These are phyloP conservation scores for Rhinella marina DNA, from an alignment of 2,797 vertebrate species.

Conservation along the genomic window DNA sequence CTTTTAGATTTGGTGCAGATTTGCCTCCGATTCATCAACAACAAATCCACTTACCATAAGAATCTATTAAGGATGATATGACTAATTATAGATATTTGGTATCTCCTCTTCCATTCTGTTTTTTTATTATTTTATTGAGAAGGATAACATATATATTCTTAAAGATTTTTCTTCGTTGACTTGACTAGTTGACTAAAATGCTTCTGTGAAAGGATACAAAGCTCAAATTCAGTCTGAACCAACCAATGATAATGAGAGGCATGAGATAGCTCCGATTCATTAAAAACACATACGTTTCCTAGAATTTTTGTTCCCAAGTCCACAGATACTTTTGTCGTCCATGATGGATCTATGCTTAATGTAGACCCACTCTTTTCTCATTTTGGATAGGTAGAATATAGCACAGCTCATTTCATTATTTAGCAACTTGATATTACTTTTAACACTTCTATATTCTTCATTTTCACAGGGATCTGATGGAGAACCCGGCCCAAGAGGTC, in stretches of 20 bases:
- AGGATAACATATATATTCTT: no score
- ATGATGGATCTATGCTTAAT: neutral
- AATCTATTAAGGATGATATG: neutral
- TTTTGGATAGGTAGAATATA: neutral
- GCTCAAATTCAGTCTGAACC: neutral
- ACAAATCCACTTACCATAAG: no score
- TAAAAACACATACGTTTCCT: neutral
- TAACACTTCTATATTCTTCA: neutral
- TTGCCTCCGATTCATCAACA: no score
- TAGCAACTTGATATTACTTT: neutral
- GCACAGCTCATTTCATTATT: neutral
- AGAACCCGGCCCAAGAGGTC: slow-evolving; percentile 94
- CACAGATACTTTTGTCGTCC: neutral
- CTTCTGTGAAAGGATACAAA: neutral
- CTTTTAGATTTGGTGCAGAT: no score
- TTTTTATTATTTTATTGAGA: neutral
- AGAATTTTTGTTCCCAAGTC: neutral
- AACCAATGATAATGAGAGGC: neutral
- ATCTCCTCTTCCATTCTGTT: neutral
- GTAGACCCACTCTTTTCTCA: neutral
- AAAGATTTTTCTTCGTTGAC: no score
- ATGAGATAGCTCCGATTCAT: neutral
- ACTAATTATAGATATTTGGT: neutral
- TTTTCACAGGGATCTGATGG: slow-evolving; percentile 89
- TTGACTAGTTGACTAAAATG: neutral